A percentile compares a stretch with the other conserved stretches of the same genome.
These are phyloP conservation scores for Spea bombifrons DNA, from an alignment of 2,113 vertebrate genomes.

Conservation along the genomic window DNA sequence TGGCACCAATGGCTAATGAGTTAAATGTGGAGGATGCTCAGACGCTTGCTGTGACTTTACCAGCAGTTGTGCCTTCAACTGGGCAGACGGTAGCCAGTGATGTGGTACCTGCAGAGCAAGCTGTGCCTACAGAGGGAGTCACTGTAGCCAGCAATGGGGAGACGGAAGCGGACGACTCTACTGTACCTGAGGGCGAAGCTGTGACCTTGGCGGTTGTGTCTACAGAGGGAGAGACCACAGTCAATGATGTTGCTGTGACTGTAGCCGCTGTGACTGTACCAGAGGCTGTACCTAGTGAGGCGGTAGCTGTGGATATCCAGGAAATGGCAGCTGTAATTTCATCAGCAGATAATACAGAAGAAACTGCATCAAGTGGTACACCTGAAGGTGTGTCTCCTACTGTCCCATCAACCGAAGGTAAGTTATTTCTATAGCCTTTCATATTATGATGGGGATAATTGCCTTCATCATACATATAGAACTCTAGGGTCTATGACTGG, in stretches of 20 bases:
- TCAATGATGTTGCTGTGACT: constrained; percentile 44
- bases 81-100: not conserved
- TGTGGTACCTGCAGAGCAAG: not conserved
- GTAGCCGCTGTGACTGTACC: not conserved
- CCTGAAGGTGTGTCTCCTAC: not conserved
- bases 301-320: not conserved
- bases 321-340: not conserved
- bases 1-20: not conserved
- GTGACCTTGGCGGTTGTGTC: not conserved
- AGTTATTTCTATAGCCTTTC: not conserved
- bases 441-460: no score
- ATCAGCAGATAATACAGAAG: not conserved
- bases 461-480: no score
- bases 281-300: not conserved
- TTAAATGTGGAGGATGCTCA: not conserved
- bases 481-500: no score
- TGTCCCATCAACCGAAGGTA: not conserved
- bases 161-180: not conserved
- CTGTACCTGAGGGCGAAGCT: constrained; percentile 3
- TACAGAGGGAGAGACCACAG: not conserved
- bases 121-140: not conserved
- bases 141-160: constrained; percentile 34
- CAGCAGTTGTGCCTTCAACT: not conserved
- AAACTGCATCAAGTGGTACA: not conserved
- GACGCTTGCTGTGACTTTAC: not conserved